Percentiles rank a stretch among this genome's conserved stretches.
phyloP scores from a whole-genome alignment of 2,888 invertebrate genomes.

The Phalera bucephala region DNA sequence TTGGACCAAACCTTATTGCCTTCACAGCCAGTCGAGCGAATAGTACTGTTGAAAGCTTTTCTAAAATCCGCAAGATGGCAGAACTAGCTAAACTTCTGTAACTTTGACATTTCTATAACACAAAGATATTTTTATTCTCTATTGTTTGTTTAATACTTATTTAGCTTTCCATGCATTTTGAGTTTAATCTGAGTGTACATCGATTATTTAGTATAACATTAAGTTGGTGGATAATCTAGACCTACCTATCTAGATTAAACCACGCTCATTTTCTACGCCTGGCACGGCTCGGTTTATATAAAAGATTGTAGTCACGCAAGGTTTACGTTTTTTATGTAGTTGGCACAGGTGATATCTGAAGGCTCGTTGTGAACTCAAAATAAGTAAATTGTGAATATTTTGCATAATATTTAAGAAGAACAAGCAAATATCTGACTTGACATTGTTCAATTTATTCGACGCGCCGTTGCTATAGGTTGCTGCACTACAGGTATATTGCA shows the following conservation, averaged over 20 bases:
- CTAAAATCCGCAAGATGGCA: constrained; percentile 32
- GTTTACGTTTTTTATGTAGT: constrained; percentile 21
- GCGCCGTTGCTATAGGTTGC: constrained; percentile 77
- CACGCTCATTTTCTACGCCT: not conserved
- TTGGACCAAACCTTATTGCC: not conserved
- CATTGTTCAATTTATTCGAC: constrained; percentile 65
- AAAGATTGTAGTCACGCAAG: constrained; percentile 24
- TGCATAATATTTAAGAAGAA: constrained; percentile 59
- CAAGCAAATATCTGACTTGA: constrained; percentile 64
- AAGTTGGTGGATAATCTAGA: too few relatives aligned
- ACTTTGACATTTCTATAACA: too few relatives aligned
- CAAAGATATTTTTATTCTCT: too few relatives aligned
- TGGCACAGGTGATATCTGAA: constrained; percentile 14
- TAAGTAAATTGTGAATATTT: constrained; percentile 44
- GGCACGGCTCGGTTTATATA: constrained; percentile 15
- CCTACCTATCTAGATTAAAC: constrained; percentile 1
- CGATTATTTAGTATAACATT: too few relatives aligned
- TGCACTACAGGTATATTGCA: constrained; percentile 69
- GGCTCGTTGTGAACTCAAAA: constrained; percentile 9
- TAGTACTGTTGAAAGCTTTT: not conserved
- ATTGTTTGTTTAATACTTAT: too few relatives aligned
- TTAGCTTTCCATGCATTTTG: too few relatives aligned
- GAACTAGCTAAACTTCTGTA: constrained; percentile 21
- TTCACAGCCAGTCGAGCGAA: not conserved
- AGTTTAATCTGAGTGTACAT: too few relatives aligned